Evolutionary conservation across 2,888 invertebrate genomes (phyloP).

Genomic region (Microchrysa polita): DNA sequence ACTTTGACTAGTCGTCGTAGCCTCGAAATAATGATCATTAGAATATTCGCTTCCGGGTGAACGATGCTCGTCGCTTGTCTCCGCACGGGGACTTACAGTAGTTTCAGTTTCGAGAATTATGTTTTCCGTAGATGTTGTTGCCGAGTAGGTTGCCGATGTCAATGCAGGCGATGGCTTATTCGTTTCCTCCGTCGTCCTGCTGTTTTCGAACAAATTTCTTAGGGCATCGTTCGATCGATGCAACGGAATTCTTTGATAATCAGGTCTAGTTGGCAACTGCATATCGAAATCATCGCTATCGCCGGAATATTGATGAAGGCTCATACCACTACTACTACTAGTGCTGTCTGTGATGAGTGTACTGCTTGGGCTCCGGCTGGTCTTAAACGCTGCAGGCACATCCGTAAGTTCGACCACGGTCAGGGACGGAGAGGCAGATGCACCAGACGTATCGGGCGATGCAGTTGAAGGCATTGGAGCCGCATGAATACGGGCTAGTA

Average conservation of each 20-base stretch:
- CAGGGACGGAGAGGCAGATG: neutral
- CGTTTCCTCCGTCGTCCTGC: conserved; percentile 31
- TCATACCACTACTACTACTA: neutral
- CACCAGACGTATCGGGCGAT: neutral
- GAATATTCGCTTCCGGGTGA: neutral
- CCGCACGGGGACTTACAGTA: neutral
- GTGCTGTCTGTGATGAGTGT: neutral
- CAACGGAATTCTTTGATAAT: conserved; percentile 15
- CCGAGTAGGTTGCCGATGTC: neutral
- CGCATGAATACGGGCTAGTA: conserved; percentile 5
- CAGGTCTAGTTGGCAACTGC: conserved; percentile 18
- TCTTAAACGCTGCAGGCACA: neutral
- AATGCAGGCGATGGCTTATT: neutral
- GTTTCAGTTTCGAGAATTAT: conserved; percentile 28
- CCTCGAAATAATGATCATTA: conserved; percentile 32
- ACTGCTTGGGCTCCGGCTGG: neutral
- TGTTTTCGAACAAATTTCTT: conserved; percentile 33
- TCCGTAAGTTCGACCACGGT: neutral
- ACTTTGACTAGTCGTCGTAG: conserved; percentile 15
- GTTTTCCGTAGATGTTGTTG: conserved; percentile 19
- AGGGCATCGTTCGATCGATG: conserved; percentile 37
- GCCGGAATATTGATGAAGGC: neutral
- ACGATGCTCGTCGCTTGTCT: neutral
- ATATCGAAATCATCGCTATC: conserved; percentile 25
- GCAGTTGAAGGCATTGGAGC: conserved; percentile 18